These are phyloP conservation scores for Scylla paramamosain DNA, from an alignment of 1,140 invertebrate species.

Conservation along the genomic window DNA sequence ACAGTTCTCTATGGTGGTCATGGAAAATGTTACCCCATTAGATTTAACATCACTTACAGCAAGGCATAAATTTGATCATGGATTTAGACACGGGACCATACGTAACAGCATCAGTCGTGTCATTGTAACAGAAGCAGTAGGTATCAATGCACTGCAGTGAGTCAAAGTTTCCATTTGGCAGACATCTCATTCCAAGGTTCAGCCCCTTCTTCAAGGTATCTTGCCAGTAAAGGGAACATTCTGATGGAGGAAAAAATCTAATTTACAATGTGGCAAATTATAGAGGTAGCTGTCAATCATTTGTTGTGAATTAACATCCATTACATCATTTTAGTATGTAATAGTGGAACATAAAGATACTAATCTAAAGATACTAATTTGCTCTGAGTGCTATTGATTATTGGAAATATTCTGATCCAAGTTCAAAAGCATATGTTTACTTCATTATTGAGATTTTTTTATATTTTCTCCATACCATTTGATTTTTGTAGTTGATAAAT, in stretches of 20 bases:
- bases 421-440: too few species aligned
- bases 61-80: background rate
- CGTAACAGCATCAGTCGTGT: background rate
- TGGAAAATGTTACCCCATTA: background rate
- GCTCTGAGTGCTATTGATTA: too few species aligned
- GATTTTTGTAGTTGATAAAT: too few species aligned
- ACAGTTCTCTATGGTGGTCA: too few species aligned
- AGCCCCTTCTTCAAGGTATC: conserved; percentile 38
- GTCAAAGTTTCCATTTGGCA: conserved; percentile 77
- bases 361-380: too few species aligned
- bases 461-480: too few species aligned
- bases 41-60: conserved; percentile 16
- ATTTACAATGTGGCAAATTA: background rate
- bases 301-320: background rate
- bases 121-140: conserved; percentile 75
- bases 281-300: background rate
- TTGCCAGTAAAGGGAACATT: conserved; percentile 48
- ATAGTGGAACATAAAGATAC: too few species aligned
- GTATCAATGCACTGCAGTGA: conserved; percentile 74
- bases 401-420: too few species aligned
- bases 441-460: too few species aligned
- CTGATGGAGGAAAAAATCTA: background rate
- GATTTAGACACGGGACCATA: background rate
- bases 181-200: conserved; percentile 61
- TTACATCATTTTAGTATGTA: background rate